Conservation (phyloP, 2,797 vertebrate genomes). For the Crypturellus tataupa region DNA sequence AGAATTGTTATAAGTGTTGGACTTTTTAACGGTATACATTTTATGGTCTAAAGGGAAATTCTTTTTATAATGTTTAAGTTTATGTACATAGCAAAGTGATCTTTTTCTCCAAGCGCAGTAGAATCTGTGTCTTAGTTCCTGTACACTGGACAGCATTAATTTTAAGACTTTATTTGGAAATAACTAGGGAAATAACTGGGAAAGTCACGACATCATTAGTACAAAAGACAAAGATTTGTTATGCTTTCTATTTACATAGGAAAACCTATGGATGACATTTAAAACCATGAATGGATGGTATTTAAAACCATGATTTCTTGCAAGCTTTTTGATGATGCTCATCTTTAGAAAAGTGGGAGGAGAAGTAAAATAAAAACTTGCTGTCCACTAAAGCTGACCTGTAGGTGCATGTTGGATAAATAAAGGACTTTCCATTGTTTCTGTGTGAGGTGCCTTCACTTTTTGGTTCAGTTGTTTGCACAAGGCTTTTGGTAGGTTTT, state of each 20-base stretch:
- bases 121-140: not conserved
- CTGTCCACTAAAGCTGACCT: not conserved
- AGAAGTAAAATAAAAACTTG: not conserved
- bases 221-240: not conserved
- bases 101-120: not conserved
- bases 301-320: not conserved
- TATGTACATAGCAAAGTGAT: not conserved
- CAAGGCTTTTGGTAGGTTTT: not conserved
- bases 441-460: not conserved
- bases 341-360: not conserved
- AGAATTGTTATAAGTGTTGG: not conserved
- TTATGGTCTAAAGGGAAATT: not conserved
- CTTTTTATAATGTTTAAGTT: not conserved
- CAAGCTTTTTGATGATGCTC: not conserved
- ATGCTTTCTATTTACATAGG: accelerated
- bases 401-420: not conserved
- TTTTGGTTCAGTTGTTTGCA: slow-evolving; percentile 4
- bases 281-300: not conserved
- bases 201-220: not conserved
- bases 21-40: not conserved
- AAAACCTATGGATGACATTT: not conserved
- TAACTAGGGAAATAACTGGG: not conserved
- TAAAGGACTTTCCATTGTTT: not conserved
- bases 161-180: not conserved
- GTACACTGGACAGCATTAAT: not conserved